A percentile compares a stretch with the other conserved stretches of the same genome.
These are phyloP conservation scores for Anser brachyrhynchus DNA, from an alignment of 2,113 vertebrate species.

Conservation along the genomic window DNA sequence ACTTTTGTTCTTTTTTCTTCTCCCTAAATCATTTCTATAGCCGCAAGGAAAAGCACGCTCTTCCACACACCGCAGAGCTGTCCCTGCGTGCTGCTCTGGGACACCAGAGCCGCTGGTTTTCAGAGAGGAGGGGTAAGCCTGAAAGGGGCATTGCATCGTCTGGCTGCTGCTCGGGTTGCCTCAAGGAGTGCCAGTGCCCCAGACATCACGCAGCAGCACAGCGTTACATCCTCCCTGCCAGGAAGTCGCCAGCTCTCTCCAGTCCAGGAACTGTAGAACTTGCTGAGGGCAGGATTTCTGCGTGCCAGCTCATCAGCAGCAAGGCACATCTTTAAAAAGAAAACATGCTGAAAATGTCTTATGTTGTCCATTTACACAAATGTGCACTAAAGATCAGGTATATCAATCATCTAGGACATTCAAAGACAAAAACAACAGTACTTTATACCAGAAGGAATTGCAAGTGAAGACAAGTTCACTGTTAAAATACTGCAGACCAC, in stretches of 20 bases:
- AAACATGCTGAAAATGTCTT: neutral
- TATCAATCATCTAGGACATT: neutral
- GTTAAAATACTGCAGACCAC: slow-evolving; percentile 50
- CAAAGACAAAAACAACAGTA: neutral
- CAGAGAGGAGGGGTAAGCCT: neutral
- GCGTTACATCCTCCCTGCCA: neutral
- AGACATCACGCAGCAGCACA: neutral
- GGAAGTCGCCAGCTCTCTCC: fast-evolving
- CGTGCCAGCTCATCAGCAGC: neutral
- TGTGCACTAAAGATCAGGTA: neutral
- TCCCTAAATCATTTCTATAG: neutral
- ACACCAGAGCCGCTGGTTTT: neutral
- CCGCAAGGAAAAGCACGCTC: neutral
- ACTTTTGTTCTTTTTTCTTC: neutral
- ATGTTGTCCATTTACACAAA: neutral
- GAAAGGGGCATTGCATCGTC: neutral
- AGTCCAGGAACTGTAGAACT: neutral
- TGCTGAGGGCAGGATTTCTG: neutral
- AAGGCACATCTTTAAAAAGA: neutral
- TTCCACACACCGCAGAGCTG: neutral
- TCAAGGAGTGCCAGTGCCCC: neutral
- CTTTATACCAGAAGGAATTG: neutral
- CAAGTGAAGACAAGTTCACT: slow-evolving; percentile 54
- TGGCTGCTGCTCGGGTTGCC: no score
- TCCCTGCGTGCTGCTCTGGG: neutral